These are phyloP conservation scores for Augochlora pura DNA, from an alignment of 1,140 invertebrate genomes.

Conservation along the genomic window DNA sequence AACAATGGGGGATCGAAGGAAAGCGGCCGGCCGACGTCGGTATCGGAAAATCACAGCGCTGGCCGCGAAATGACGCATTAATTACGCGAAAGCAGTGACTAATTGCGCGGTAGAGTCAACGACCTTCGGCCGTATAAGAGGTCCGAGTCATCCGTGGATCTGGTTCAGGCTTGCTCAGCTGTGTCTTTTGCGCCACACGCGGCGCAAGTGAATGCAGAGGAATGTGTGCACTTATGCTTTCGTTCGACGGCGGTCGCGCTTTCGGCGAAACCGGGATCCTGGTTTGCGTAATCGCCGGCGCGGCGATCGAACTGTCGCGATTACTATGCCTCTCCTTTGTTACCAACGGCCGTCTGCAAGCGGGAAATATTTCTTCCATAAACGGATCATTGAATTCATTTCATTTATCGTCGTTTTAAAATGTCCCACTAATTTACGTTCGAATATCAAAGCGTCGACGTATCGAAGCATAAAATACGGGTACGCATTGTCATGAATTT, in stretches of 20 bases:
- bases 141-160: conserved; percentile 18
- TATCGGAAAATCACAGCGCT: conserved; percentile 47
- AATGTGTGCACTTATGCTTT: conserved; percentile 34
- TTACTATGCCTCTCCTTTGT: neutral
- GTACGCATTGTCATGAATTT: too few species aligned
- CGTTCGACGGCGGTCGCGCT: conserved; percentile 11
- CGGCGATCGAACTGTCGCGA: neutral
- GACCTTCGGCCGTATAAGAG: conserved; percentile 47
- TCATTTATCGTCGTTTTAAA: too few species aligned
- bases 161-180: conserved; percentile 27
- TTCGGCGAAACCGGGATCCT: conserved; percentile 7
- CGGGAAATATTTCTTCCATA: too few species aligned
- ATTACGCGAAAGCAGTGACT: conserved; percentile 54
- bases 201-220: conserved; percentile 39
- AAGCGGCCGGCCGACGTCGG: conserved; percentile 5
- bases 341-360: too few species aligned
- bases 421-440: too few species aligned
- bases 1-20: neutral
- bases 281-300: conserved; percentile 5
- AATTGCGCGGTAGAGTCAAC: conserved; percentile 53
- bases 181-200: conserved; percentile 33
- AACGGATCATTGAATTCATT: too few species aligned
- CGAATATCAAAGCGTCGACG: too few species aligned
- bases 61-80: conserved; percentile 34
- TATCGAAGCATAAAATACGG: too few species aligned